Percentiles rank a stretch among this genome's conserved stretches.
Evolutionary conservation across 2,888 invertebrate genomes (phyloP).

Genomic region (Polydrusus cervinus): DNA sequence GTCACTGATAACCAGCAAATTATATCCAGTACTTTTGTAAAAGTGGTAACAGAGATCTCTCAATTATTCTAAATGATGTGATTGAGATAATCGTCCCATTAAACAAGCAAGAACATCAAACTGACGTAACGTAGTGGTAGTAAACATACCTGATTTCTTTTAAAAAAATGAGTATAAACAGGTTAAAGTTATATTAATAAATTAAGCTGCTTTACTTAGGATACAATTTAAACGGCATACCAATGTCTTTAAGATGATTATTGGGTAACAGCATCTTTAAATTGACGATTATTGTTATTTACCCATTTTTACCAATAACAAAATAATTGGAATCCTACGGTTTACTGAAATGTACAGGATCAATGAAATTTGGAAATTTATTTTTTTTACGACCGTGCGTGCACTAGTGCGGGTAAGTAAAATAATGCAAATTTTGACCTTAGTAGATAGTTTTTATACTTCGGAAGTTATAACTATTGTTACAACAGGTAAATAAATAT

Average conservation of each 20-base stretch:
- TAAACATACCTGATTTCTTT: slow-evolving; percentile 3
- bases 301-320: too few species aligned
- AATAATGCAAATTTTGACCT: too few species aligned
- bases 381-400: too few species aligned
- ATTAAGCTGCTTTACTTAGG: background rate
- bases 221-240: background rate
- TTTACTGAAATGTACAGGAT: too few species aligned
- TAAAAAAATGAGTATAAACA: slow-evolving; percentile 25
- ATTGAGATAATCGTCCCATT: slow-evolving; percentile 38
- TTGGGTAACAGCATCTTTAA: background rate
- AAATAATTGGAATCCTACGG: too few species aligned
- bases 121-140: slow-evolving; percentile 26
- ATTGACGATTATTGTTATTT: background rate
- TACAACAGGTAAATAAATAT: too few species aligned
- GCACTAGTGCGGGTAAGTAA: too few species aligned
- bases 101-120: slow-evolving; percentile 25
- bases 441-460: too few species aligned
- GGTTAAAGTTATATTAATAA: slow-evolving; percentile 19
- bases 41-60: slow-evolving; percentile 37
- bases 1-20: slow-evolving; percentile 24
- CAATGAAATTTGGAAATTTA: too few species aligned
- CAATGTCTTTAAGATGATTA: background rate
- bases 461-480: too few species aligned
- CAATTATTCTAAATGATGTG: slow-evolving; percentile 44
- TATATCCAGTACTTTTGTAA: slow-evolving; percentile 21